Conservation (phyloP, 2,888 invertebrate genomes). For the Acanthosepion esculentum region DNA sequence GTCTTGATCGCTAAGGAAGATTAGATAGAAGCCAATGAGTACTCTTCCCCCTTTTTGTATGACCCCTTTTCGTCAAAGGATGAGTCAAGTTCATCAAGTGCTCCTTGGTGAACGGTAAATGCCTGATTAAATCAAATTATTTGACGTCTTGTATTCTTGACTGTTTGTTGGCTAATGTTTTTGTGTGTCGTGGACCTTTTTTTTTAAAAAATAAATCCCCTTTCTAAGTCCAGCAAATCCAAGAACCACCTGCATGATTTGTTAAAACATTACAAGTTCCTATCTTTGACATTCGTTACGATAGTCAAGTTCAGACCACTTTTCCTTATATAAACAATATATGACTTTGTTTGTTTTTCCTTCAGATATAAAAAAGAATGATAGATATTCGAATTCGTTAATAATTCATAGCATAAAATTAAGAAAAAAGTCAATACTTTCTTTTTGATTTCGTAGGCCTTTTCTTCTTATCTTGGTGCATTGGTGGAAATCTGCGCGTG, state of each 20-base stretch:
- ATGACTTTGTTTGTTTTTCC: not conserved
- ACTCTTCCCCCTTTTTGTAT: not conserved
- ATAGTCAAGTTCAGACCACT: not conserved
- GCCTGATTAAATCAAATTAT: not conserved
- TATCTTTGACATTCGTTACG: not conserved
- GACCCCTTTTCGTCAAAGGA: not conserved
- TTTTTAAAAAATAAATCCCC: not conserved
- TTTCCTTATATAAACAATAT: not conserved
- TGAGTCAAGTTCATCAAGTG: not conserved
- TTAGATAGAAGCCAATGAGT: not conserved
- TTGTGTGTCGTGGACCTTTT: not conserved
- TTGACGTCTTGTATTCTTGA: conserved; percentile 6
- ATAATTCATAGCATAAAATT: too few species aligned
- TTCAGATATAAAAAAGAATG: too few species aligned
- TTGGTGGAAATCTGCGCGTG: too few species aligned
- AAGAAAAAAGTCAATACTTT: too few species aligned
- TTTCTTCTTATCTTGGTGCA: too few species aligned
- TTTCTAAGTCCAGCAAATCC: not conserved
- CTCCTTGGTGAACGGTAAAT: not conserved
- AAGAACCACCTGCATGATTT: not conserved
- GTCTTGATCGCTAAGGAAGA: not conserved
- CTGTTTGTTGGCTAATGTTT: not conserved
- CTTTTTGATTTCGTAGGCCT: too few species aligned
- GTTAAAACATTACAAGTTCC: not conserved
- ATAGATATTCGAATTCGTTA: too few species aligned